Evolutionary conservation across 64 coral and sea anemone genomes (phyloP).

Genomic region (Pocillopora verrucosa): DNA sequence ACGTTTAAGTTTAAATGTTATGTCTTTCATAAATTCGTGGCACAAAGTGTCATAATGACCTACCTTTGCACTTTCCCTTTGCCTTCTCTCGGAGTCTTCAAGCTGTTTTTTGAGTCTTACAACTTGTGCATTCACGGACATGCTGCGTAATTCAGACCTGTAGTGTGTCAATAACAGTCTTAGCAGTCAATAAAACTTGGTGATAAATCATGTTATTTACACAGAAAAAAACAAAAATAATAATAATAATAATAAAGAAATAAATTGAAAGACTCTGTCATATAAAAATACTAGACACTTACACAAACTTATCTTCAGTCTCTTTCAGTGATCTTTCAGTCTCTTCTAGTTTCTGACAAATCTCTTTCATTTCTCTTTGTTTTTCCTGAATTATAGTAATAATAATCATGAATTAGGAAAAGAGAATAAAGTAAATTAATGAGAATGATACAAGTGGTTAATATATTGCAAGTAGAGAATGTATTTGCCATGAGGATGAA

Average conservation of each 20-base stretch:
- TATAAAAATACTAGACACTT: conserved; percentile 21
- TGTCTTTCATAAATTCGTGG: no score
- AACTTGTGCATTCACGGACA: conserved; percentile 86
- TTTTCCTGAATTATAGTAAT: conserved; percentile 62
- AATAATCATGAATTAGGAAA: not conserved
- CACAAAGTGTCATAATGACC: not conserved
- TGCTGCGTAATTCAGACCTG: conserved; percentile 72
- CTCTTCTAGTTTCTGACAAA: conserved; percentile 52
- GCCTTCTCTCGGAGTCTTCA: conserved; percentile 60
- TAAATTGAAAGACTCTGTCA: no score
- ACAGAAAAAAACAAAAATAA: no score
- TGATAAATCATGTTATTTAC: no score
- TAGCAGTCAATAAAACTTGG: no score
- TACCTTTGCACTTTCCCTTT: conserved; percentile 74
- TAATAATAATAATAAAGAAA: no score
- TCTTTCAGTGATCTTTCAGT: conserved; percentile 63
- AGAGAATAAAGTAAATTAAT: not conserved
- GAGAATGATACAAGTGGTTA: not conserved
- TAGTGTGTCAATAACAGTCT: not conserved
- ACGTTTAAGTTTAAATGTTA: no score
- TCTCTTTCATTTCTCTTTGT: conserved; percentile 53
- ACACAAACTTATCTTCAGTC: conserved; percentile 88
- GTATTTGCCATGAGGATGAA: no score
- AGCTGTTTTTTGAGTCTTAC: conserved; percentile 70
- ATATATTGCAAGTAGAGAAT: no score